Base-by-base conservation (phyloP, 2,888 invertebrate genomes). In the Exephanes ischioxanthus region DNA sequence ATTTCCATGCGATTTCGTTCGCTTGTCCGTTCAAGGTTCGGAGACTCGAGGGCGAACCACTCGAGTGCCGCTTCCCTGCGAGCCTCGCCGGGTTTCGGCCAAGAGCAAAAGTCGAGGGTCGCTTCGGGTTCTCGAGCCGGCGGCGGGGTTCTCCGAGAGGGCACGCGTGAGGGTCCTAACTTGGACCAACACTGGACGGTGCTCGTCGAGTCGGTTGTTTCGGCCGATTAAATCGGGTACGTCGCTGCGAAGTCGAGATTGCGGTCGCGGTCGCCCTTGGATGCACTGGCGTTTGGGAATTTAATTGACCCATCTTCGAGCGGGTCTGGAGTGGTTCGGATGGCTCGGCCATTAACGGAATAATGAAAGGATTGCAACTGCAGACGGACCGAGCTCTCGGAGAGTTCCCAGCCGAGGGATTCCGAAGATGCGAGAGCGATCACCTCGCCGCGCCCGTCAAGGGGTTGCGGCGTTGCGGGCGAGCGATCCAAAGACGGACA, bases 1-100 rank as follows among this genome's bases (percentile, higher is more conserved):
- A 89, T 88, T 89, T 88, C 88, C 89, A 86, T 86, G 87, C 87
- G 88, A 90, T 90, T 89, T 90, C 87, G 84, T 84, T 26, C 73
- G 66, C 45, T 75, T 55, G 48, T 51, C 58, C 82, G 85, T 86
- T 87, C 87, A 88, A 87, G 88, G 87, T 86, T 87, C 80, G 81
- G 33, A 70, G 75, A 71, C 78, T 85, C 75, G 75, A 81, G 85
- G 78, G 85, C 72, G 78, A 81, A 85, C 81, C 76, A 78, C 82
- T 85, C 66, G 75, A 85, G 79, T 85, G 79, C 75, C 79, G 70
- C 82, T 76, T 71, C 63, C 79, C 81, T 86, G 70, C 83, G 78
- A 73, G 76, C 75, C 82, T 79, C 80, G 76, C 80, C 63, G n/a
- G 76, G 66, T 66, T 66, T 67, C 53, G 55, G 33, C 22, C 16